Base-by-base conservation (phyloP, 2,113 vertebrate species). In the Microcebus jonahi region DNA sequence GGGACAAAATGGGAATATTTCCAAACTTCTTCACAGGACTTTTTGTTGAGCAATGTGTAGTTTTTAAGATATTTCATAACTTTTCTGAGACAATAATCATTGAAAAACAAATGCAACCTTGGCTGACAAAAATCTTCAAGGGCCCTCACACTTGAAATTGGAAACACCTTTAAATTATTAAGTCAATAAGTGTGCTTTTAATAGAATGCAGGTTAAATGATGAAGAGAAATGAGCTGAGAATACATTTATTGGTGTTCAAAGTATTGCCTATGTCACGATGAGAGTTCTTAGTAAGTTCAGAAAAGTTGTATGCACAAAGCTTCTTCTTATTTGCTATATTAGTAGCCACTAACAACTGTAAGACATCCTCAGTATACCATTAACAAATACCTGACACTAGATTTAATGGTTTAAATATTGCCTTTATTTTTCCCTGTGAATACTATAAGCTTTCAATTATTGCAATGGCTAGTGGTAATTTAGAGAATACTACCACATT, bases 141-240 rank as follows among this genome's bases (percentile, higher is more conserved):
- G 67, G 48, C 23, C 17, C 34, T 20, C 3, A 29, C 31, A n/a
- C 67, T 88, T 70, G 29, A 79, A 71, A 80, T 31, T 84, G 50
- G 70, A 94, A 84, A 91, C 3, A 79, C 8, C 48, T 75, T 96
- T 88, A 67, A 80, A 76, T 50, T 42, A 94, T 79, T 61, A 45
- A 91, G 57, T 84, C 13, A 61, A 34, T 55, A 42, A 48, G 48
- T 75, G 2, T 27, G 11, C 27, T 92, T 89, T 85, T 76, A 53
- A 73, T 67, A 36, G 73, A 65, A 82, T 18, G 10, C 0, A 81
- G 48, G 13, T 39, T 89, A 76, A 88, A 45, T 57, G 63, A 73
- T 4, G 31, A 89, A 91, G 48, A 65, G 53, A 73, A 82, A 68
- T 61, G 3, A 84, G 20, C 39, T 18, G 75, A 50, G 21, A 65